Base-by-base conservation (phyloP, 1,140 invertebrate species). In the Gryon sp. region DNA sequence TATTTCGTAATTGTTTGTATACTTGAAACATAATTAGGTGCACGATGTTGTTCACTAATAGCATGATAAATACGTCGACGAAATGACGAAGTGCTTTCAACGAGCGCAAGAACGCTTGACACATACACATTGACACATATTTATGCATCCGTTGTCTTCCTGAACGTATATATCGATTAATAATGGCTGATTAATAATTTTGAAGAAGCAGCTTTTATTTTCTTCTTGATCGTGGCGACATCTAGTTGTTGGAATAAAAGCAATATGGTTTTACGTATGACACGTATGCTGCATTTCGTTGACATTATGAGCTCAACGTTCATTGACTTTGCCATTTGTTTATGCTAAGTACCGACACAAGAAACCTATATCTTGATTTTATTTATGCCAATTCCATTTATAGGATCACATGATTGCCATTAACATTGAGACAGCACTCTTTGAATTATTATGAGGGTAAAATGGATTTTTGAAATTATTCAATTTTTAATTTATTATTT, bases 191-290 rank as follows among this genome's bases (percentile, higher is more conserved):
- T 74, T 52, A 75, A 75, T 65, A 74, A 74, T 60, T 34, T 53
- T 40, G 45, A 57, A 68, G 82, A 82, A 83, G 60, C 43, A n/a
- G n/a, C n/a, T n/a, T n/a, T n/a, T n/a, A n/a, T n/a, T n/a, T 57
- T 75, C 5, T 53, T 28, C 53, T 8, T 14, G 19, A 55, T 57
- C 15, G 18, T 18, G 20, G 32, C 26, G 48, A 55, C 46, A 41
- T 46, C 48, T 60, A n/a, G 22, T 28, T n/a, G n/a, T n/a, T n/a
- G n/a, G n/a, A n/a, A n/a, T n/a, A n/a, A n/a, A n/a, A n/a, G n/a
- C n/a, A n/a, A 43, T 52, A 59, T 41, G 46, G 16, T 32, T 41
- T 57, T 34, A 28, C 34, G 59, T 48, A 22, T 45, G 30, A 55
- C 38, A 55, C 14, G 57, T 14, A 69, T 50, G 26, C 45, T 12